Evolutionary conservation across 2,888 invertebrate genomes (phyloP).

Genomic region (Troilus luridus): DNA sequence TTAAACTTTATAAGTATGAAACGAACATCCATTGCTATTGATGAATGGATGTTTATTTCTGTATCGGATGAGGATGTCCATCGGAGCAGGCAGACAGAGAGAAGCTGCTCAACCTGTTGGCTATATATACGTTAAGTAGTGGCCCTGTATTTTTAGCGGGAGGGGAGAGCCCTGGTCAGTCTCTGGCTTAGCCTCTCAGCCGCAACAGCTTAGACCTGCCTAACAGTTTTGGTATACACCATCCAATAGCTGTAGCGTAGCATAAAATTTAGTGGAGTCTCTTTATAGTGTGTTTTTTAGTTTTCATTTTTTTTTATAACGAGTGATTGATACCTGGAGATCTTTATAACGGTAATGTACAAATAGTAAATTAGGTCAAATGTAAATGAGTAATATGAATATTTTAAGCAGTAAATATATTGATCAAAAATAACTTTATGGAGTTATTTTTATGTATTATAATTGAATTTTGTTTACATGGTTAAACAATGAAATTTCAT

Average conservation of each 20-base stretch:
- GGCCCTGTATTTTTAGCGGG: conserved; percentile 56
- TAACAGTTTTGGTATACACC: neutral
- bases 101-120: conserved; percentile 50
- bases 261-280: neutral
- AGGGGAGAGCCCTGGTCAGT: conserved; percentile 36
- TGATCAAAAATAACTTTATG: neutral
- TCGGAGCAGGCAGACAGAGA: neutral
- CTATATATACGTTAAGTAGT: conserved; percentile 55
- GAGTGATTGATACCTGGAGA: neutral
- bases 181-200: conserved; percentile 29
- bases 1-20: neutral
- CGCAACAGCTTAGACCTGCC: neutral
- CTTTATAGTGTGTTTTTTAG: neutral
- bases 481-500: too few species aligned
- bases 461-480: neutral
- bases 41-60: neutral
- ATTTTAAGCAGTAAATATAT: neutral
- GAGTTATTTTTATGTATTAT: neutral
- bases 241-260: neutral
- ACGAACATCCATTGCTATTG: neutral
- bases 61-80: neutral
- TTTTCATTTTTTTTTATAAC: neutral
- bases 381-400: neutral
- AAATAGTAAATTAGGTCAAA: neutral
- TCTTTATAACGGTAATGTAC: neutral